Evolutionary conservation across 2,113 vertebrate genomes (phyloP).

Genomic region (Hippotragus niger): DNA sequence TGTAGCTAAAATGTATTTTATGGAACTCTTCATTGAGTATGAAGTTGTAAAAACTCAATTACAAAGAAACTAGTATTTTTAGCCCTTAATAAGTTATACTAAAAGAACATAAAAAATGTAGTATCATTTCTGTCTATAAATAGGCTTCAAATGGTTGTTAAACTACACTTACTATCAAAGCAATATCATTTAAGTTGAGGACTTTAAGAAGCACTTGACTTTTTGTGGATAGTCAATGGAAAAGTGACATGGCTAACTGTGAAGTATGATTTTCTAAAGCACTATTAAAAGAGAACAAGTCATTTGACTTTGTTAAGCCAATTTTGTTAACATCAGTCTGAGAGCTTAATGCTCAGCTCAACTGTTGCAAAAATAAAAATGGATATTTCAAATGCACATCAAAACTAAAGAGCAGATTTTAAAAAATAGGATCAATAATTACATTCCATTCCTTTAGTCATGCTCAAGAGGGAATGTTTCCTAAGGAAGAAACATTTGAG

Average conservation of each 20-base stretch:
- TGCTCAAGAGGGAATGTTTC: neutral
- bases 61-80: neutral
- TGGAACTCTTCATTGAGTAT: neutral
- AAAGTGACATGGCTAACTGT: conserved; percentile 5
- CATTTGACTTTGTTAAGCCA: conserved; percentile 27
- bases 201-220: conserved; percentile 30
- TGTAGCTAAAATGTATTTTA: neutral
- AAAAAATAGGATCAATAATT: neutral
- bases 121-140: neutral
- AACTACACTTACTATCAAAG: neutral
- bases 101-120: neutral
- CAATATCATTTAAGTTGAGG: conserved; percentile 9
- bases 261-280: conserved; percentile 7
- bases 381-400: neutral
- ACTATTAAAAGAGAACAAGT: neutral
- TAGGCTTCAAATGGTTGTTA: neutral
- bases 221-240: conserved; percentile 22
- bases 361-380: neutral
- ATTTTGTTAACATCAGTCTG: conserved; percentile 7
- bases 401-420: neutral
- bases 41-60: neutral
- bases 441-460: neutral
- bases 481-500: neutral
- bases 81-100: neutral
- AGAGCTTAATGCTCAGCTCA: neutral